Conservation (phyloP, 2,797 vertebrate species). For the Pyrocephalus nanus region DNA sequence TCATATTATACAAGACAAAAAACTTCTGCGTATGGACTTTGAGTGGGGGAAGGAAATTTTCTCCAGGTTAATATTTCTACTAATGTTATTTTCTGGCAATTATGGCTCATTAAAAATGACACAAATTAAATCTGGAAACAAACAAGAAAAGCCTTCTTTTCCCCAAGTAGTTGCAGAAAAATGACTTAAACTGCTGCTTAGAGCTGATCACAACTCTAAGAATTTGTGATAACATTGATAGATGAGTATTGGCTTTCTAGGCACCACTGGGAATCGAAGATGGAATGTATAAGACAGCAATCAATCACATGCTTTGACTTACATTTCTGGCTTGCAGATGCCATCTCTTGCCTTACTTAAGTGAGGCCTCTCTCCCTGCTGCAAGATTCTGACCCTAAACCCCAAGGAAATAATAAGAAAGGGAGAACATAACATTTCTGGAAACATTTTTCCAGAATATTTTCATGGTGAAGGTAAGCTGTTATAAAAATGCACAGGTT, state of each 20-base stretch:
- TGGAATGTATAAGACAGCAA: neutral
- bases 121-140: neutral
- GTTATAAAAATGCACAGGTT: neutral
- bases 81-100: neutral
- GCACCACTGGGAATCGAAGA: neutral
- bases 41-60: neutral
- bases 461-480: neutral
- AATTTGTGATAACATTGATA: neutral
- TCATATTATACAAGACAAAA: neutral
- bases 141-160: accelerated
- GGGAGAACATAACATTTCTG: neutral
- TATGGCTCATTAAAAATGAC: neutral
- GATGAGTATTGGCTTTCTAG: neutral
- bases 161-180: neutral
- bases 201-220: neutral
- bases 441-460: neutral
- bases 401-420: neutral
- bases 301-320: neutral
- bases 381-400: neutral
- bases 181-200: neutral
- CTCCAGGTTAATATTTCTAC: neutral
- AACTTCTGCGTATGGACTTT: neutral
- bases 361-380: neutral
- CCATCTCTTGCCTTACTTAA: neutral
- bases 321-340: neutral